phyloP scores from a whole-genome alignment of 2,888 invertebrate species.

The Mamestra brassicae region DNA sequence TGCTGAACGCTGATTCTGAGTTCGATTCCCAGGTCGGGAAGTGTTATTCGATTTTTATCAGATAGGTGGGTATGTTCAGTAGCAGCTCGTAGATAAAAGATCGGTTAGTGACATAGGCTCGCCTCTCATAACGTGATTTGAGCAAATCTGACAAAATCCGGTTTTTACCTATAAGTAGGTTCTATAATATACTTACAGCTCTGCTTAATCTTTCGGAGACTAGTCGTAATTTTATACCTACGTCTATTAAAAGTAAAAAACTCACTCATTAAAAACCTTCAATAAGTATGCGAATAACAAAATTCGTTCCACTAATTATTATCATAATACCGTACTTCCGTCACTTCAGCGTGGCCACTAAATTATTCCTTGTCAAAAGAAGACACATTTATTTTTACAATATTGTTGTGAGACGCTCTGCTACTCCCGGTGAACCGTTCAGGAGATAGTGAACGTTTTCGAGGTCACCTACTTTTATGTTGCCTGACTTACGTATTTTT shows the following conservation, averaged over 20 bases:
- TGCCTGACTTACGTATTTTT: too few species aligned
- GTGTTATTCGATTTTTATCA: too few species aligned
- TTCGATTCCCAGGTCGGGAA: neutral
- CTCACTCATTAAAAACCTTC: neutral
- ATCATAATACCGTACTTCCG: constrained; percentile 23
- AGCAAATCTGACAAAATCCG: too few species aligned
- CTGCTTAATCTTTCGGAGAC: too few species aligned
- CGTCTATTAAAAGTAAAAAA: too few species aligned
- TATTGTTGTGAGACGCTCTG: constrained; percentile 16
- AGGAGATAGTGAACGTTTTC: constrained; percentile 69
- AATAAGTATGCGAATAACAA: constrained; percentile 1
- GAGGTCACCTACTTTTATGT: constrained; percentile 73
- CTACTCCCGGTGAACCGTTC: constrained; percentile 52
- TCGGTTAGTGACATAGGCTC: too few species aligned
- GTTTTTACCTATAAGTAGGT: too few species aligned
- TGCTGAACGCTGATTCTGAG: neutral
- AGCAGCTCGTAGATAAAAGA: too few species aligned
- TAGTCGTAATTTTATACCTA: too few species aligned
- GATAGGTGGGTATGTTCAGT: too few species aligned
- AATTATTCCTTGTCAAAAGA: constrained; percentile 23
- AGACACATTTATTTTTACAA: constrained; percentile 30
- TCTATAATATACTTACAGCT: too few species aligned
- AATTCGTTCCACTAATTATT: constrained; percentile 15
- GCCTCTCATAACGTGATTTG: too few species aligned
- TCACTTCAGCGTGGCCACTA: neutral